Evolutionary conservation across 1,140 invertebrate species (phyloP).

Genomic region (Hormaphis cornu): DNA sequence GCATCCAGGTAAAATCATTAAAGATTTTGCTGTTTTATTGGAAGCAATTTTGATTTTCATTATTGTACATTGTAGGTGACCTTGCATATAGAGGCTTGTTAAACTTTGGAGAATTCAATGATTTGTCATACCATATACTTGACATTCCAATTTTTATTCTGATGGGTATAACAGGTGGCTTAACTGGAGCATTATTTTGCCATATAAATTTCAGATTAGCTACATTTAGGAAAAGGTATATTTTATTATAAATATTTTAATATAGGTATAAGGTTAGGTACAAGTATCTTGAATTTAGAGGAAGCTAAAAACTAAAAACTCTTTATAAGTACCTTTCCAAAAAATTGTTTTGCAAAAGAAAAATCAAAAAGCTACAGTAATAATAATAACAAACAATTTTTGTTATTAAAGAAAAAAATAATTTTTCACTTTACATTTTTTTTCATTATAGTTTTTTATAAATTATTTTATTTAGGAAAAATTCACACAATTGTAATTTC

Average conservation of each 20-base stretch:
- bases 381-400: too few relatives aligned
- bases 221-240: slow-evolving; percentile 71
- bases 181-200: slow-evolving; percentile 88
- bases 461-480: too few relatives aligned
- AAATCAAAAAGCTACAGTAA: too few relatives aligned
- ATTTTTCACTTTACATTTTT: too few relatives aligned
- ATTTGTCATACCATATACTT: slow-evolving; percentile 74
- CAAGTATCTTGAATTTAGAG: too few relatives aligned
- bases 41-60: neutral
- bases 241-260: slow-evolving; percentile 28
- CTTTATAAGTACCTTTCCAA: too few relatives aligned
- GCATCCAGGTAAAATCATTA: slow-evolving; percentile 62
- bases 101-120: slow-evolving; percentile 94
- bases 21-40: slow-evolving; percentile 39
- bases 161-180: slow-evolving; percentile 81
- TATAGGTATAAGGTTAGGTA: too few relatives aligned
- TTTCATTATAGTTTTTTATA: too few relatives aligned
- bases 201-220: slow-evolving; percentile 82
- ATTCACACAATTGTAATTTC: too few relatives aligned
- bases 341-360: too few relatives aligned
- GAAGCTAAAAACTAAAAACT: too few relatives aligned
- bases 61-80: slow-evolving; percentile 40
- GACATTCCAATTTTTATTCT: slow-evolving; percentile 86
- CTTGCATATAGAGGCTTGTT: slow-evolving; percentile 68
- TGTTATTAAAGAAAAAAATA: too few relatives aligned